Base-by-base conservation (phyloP, 2,888 invertebrate species). In the Drepanosiphum platanoidis region DNA sequence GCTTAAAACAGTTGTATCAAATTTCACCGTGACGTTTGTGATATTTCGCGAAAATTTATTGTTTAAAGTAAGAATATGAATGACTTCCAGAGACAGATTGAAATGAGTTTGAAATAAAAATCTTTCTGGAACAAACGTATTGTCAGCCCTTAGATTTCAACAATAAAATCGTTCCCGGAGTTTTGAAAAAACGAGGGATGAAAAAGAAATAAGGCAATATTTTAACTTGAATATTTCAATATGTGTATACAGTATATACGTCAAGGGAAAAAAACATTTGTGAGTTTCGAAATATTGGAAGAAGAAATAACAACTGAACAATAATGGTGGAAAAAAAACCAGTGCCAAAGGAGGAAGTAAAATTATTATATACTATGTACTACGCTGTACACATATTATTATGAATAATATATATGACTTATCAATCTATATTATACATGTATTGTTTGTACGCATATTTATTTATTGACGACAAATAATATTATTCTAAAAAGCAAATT, bases 51-150 rank as follows among this genome's bases (percentile, higher is more conserved):
- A 64, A n/a, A 11, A 27, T 77, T 13, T 39, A 39, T 42, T 11
- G n/a, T 46, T 34, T 68, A 46, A 22, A 68, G 11, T 0, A 46
- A 42, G 15, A n/a, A 68, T 68, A 46, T 4, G n/a, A 70, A 80
- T 68, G n/a, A 68, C 34, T 70, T 34, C 34, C 27, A 27, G 27
- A 27, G 36, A 52, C 68, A 46, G 18, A 34, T 32, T 46, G 46
- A 79, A 79, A 66, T 42, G 42, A 66, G 42, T 66, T 78, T n/a
- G 30, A 64, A 72, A 66, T 66, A 66, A 46, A 68, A 79, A 34
- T 74, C 68, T 34, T 79, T 9, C 15, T 52, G 3, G 18, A 52
- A 68, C 68, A 68, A 80, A 68, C 46, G 34, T n/a, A 34, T 80
- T 79, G 68, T 46, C 68, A 34, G 68, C 34, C 34, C 32, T 34